phyloP scores from a whole-genome alignment of 1,140 invertebrate species.

The Drosophila teissieri region DNA sequence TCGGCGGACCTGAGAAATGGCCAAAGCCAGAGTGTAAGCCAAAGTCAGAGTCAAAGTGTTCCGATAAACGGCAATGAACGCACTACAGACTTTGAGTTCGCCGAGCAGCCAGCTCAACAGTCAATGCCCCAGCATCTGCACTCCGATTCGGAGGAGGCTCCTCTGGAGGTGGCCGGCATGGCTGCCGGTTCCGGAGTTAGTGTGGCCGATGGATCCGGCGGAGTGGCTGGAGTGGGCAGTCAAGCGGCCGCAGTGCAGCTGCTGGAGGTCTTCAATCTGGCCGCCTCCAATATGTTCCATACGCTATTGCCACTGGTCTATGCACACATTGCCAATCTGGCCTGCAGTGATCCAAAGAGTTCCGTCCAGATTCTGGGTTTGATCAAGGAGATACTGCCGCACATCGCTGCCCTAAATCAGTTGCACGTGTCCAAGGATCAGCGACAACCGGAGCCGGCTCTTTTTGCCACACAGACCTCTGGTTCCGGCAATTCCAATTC shows the following conservation, averaged over 20 bases:
- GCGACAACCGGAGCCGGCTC: conserved; percentile 31
- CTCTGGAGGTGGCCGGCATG: conserved; percentile 21
- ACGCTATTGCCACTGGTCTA: conserved; percentile 92
- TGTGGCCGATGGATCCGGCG: conserved; percentile 39
- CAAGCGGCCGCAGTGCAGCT: conserved; percentile 61
- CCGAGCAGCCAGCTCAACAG: conserved; percentile 47
- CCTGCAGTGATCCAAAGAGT: conserved; percentile 93
- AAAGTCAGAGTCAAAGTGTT: conserved; percentile 66
- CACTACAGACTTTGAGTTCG: conserved; percentile 66
- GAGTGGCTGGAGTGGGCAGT: conserved; percentile 3
- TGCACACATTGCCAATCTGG: conserved; percentile 92
- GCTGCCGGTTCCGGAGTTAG: conserved; percentile 11
- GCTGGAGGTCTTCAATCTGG: conserved; percentile 79
- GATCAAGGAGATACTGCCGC: conserved; percentile 95
- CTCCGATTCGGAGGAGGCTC: conserved; percentile 76
- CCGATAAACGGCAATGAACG: conserved; percentile 81
- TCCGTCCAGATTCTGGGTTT: conserved; percentile 95
- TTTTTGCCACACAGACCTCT: conserved; percentile 14
- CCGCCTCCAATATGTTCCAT: conserved; percentile 86
- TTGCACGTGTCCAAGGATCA: conserved; percentile 85
- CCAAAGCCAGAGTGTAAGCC: conserved; percentile 14
- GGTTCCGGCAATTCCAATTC: not conserved
- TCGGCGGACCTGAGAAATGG: conserved; percentile 73
- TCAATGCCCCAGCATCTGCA: conserved; percentile 7
- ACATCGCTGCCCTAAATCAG: conserved; percentile 94